phyloP scores from a whole-genome alignment of 2,797 vertebrate genomes.

The Hozukius guyotensis region DNA sequence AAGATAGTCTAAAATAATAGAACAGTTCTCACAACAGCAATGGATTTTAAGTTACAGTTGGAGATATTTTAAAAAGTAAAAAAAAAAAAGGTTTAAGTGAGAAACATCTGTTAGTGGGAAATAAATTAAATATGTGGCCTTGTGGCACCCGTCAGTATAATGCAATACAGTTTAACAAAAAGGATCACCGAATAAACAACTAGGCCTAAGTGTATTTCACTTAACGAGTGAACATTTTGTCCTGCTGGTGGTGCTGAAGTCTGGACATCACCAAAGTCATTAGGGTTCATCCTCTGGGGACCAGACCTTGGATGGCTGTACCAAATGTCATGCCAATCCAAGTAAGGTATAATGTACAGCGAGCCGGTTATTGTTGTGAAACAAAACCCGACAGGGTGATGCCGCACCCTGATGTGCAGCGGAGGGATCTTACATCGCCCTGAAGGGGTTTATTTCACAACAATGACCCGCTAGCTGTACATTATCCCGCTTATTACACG shows the following conservation, averaged over 20 bases:
- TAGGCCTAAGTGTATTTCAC: too few species aligned
- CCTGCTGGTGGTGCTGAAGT: too few species aligned
- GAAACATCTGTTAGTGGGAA: background rate
- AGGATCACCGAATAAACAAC: background rate
- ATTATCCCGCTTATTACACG: accelerated
- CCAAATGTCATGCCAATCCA: background rate
- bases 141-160: background rate
- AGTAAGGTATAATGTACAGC: too few species aligned
- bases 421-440: too few species aligned
- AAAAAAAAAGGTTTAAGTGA: background rate
- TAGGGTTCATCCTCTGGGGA: background rate
- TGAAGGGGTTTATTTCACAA: too few species aligned
- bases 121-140: too few species aligned
- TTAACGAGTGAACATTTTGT: too few species aligned
- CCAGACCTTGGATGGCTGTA: background rate
- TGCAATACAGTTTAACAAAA: background rate
- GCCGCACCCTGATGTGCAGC: too few species aligned
- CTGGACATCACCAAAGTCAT: too few species aligned
- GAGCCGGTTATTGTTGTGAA: too few species aligned
- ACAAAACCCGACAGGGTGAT: too few species aligned
- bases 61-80: background rate
- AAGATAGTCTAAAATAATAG: background rate
- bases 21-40: background rate
- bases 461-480: too few species aligned
- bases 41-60: background rate